A percentile compares a stretch with the other conserved stretches of the same genome.
Conservation (phyloP, 1,140 invertebrate genomes). For the Cydia amplana region DNA sequence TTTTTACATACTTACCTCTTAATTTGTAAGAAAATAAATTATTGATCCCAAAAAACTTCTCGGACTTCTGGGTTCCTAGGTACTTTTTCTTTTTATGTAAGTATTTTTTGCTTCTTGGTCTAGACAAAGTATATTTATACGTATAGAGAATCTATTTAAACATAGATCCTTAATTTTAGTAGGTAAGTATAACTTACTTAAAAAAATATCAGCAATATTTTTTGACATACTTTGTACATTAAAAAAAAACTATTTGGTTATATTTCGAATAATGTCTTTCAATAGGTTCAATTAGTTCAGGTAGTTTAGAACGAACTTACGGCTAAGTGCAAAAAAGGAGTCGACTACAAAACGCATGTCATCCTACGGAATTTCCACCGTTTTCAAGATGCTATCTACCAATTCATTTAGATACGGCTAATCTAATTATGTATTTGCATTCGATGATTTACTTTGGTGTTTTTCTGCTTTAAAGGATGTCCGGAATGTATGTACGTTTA, state of each 20-base stretch:
- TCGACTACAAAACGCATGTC: constrained; percentile 27
- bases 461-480: constrained; percentile 49
- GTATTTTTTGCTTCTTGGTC: too few species aligned
- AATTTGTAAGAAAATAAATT: too few species aligned
- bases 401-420: constrained; percentile 44
- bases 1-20: too few species aligned
- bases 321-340: neutral
- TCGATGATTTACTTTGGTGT: constrained; percentile 41
- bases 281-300: constrained; percentile 19
- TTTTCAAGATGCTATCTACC: constrained; percentile 40
- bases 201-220: too few species aligned
- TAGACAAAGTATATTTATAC: too few species aligned
- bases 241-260: neutral
- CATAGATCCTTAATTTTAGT: too few species aligned
- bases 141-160: too few species aligned
- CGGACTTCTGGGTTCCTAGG: too few species aligned
- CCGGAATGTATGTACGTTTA: constrained; percentile 39
- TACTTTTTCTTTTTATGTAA: too few species aligned
- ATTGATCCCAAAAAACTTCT: too few species aligned
- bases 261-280: neutral
- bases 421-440: constrained; percentile 51
- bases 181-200: too few species aligned
- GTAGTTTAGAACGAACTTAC: constrained; percentile 2
- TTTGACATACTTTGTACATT: too few species aligned
- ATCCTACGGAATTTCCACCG: constrained; percentile 49